phyloP scores from a whole-genome alignment of 2,888 invertebrate species.

The Cybosia mesomella region DNA sequence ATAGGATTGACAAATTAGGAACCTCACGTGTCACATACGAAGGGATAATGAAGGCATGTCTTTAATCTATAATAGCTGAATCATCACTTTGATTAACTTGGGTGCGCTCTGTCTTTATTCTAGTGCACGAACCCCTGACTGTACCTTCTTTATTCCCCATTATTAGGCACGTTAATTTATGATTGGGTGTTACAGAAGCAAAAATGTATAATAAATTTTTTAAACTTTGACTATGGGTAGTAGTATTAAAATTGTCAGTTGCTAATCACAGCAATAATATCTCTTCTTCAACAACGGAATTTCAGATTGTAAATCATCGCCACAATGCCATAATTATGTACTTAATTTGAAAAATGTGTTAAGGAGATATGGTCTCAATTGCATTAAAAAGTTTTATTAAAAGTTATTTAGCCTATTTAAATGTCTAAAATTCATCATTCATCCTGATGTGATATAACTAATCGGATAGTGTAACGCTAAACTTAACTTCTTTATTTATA shows the following conservation, averaged over 20 bases:
- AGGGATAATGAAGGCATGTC: conserved; percentile 8
- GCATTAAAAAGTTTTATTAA: no score
- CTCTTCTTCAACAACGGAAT: neutral
- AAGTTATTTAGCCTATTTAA: no score
- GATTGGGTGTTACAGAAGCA: neutral
- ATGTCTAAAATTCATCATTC: no score
- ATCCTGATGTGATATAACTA: no score
- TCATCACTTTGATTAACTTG: neutral
- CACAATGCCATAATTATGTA: no score
- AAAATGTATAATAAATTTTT: no score
- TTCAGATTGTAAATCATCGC: neutral
- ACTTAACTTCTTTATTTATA: neutral
- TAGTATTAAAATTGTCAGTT: no score
- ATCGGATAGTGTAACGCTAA: no score
- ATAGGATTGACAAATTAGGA: neutral
- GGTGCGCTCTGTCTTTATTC: neutral
- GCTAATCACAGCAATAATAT: neutral
- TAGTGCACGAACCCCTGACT: neutral
- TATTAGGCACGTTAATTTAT: neutral
- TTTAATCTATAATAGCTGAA: conserved; percentile 13
- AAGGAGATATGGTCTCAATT: no score
- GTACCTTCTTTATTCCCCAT: neutral
- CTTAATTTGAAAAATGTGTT: no score
- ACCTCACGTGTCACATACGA: neutral
- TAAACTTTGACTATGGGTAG: no score